Evolutionary conservation across 2,797 vertebrate genomes (phyloP).

Genomic region (Crypturellus tataupa): DNA sequence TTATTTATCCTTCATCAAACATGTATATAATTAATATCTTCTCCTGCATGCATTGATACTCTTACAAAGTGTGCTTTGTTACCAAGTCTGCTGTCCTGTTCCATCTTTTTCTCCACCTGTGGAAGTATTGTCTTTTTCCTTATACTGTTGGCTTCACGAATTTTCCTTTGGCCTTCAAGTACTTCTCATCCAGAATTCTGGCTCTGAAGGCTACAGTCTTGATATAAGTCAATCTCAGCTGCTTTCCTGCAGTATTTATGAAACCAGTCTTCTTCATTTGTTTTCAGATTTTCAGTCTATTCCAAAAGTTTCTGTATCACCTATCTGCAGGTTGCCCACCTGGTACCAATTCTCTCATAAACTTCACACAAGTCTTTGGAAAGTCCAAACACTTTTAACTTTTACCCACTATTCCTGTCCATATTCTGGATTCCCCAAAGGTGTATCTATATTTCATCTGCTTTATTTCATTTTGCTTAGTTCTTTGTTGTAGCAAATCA

Average conservation of each 20-base stretch:
- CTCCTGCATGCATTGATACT: neutral
- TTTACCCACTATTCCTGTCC: neutral
- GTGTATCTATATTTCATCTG: neutral
- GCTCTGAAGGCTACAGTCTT: neutral
- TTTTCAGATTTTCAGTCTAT: neutral
- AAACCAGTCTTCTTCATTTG: neutral
- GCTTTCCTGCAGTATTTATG: neutral
- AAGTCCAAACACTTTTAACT: neutral
- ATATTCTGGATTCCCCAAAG: neutral
- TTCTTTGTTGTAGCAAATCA: neutral
- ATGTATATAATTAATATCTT: neutral
- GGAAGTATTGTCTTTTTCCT: neutral
- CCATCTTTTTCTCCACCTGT: neutral
- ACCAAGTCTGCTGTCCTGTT: neutral
- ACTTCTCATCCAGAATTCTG: neutral
- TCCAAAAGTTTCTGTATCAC: neutral
- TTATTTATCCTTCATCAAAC: slow-evolving; percentile 22
- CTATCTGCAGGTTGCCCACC: neutral
- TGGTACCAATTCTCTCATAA: neutral
- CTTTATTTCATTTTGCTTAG: neutral
- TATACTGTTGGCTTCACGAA: neutral
- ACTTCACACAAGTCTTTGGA: neutral
- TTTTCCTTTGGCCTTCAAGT: neutral
- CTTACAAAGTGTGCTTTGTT: slow-evolving; percentile 26
- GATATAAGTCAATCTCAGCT: neutral